Evolutionary conservation across 2,888 invertebrate species (phyloP), one percentile per base, ranked within the genome.

Genomic region (Drosophila subsilvestris): DNA sequence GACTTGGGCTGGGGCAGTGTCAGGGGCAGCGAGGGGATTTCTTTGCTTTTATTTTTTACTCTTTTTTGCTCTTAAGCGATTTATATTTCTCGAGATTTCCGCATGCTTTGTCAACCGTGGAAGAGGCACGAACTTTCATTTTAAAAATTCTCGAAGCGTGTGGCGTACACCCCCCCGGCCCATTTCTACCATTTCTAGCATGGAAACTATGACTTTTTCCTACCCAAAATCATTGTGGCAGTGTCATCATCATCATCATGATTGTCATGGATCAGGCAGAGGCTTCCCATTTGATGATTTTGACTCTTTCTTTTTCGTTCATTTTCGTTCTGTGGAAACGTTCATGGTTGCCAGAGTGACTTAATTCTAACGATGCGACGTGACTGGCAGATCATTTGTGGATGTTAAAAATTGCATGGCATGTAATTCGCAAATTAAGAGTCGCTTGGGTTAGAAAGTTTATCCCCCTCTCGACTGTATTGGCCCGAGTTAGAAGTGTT

Each of bases 111-210:
- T 80, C 86, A 89, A 89, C 82, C 86, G 86, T 86, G 76, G 82
- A 88, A 80, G 77, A 43, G 83, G 88, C 88, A 86, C 88, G 83
- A 89, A 86, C 86, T 86, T 86, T 86, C 86, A 86, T 86, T 86
- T 88, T 75, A 86, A 37, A 79, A 74, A 86, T 88, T 88, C 77
- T 88, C 77, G 66, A 72, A 79, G 74, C 70, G 75, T 75, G 59
- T 66, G 58, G 53, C 68, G 57, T 32, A 57, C 68, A 61, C n/a
- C 22, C 1, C 1, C 20, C 56, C 32, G 60, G 53, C 57, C 67
- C 55, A 65, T 54, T 73, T 25, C 25, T 25, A 4, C 25, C 5
- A 25, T 25, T 58, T 59, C 59, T 37, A 43, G 45, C 42, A n/a
- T 51, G 44, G 51, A 47, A 32, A 32, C 32, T 32, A 32, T 32